Evolutionary conservation across 2,113 vertebrate genomes (phyloP).

Genomic region (Onychorhynchus coronatus): DNA sequence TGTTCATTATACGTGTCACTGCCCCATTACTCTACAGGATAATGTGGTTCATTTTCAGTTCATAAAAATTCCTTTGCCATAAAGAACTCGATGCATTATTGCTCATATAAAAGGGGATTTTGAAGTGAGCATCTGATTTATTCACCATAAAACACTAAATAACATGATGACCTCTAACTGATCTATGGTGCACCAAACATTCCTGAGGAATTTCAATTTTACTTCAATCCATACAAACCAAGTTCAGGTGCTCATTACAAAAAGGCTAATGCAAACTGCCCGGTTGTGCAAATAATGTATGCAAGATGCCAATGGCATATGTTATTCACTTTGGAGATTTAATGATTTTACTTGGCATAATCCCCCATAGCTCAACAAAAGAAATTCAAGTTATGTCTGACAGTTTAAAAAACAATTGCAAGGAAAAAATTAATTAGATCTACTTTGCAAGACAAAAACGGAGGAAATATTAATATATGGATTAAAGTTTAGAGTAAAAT

Average conservation of each 20-base stretch:
- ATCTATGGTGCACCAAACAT: neutral
- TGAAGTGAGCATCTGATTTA: constrained; percentile 49
- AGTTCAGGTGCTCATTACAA: neutral
- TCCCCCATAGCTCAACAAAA: neutral
- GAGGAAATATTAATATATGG: neutral
- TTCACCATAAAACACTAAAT: constrained; percentile 50
- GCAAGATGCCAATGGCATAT: neutral
- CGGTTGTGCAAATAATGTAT: neutral
- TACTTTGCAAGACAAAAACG: neutral
- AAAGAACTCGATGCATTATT: neutral
- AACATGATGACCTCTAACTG: constrained; percentile 45
- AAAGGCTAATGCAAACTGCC: neutral
- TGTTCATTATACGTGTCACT: neutral
- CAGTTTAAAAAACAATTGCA: neutral
- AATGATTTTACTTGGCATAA: neutral
- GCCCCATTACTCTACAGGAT: constrained; percentile 25
- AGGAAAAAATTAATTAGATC: neutral
- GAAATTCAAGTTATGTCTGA: neutral
- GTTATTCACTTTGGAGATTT: neutral
- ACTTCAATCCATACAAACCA: neutral
- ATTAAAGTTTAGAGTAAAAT: neutral
- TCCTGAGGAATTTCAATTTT: constrained; percentile 31
- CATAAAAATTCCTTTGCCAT: constrained; percentile 60
- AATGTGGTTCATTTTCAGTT: constrained; percentile 57
- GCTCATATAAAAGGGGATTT: neutral